Evolutionary conservation across 2,888 invertebrate genomes (phyloP).

Genomic region (Agrilus mali): DNA sequence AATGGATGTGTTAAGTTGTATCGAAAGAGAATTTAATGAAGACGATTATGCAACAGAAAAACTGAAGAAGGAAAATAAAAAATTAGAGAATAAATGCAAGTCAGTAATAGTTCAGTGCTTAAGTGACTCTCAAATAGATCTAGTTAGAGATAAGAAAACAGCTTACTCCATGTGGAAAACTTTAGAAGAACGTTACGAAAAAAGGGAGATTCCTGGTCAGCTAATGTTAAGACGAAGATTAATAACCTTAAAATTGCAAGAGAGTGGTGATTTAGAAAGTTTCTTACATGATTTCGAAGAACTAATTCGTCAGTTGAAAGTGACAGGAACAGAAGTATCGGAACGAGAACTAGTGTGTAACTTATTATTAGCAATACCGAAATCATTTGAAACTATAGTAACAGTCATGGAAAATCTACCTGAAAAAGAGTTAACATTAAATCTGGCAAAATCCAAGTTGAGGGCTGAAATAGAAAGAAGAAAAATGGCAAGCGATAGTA

Average conservation of each 20-base stretch:
- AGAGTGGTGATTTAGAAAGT: slow-evolving; percentile 5
- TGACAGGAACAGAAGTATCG: slow-evolving; percentile 5
- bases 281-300: slow-evolving; percentile 9
- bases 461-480: no score
- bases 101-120: neutral
- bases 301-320: slow-evolving; percentile 7
- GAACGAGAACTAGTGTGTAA: slow-evolving; percentile 9
- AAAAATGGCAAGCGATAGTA: no score
- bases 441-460: no score
- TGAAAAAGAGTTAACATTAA: neutral
- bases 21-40: neutral
- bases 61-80: slow-evolving; percentile 2
- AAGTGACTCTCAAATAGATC: slow-evolving; percentile 5
- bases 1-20: neutral
- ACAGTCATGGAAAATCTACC: slow-evolving; percentile 11
- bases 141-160: slow-evolving; percentile 6
- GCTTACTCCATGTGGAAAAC: slow-evolving; percentile 10
- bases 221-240: slow-evolving; percentile 8
- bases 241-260: slow-evolving; percentile 7
- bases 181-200: slow-evolving; percentile 7
- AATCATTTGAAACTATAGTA: slow-evolving; percentile 12
- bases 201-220: slow-evolving; percentile 7
- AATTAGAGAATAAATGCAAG: slow-evolving; percentile 1
- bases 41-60: neutral
- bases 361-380: slow-evolving; percentile 8